Conservation (phyloP, 2,113 vertebrate species). For the Hydrochoerus hydrochaeris region DNA sequence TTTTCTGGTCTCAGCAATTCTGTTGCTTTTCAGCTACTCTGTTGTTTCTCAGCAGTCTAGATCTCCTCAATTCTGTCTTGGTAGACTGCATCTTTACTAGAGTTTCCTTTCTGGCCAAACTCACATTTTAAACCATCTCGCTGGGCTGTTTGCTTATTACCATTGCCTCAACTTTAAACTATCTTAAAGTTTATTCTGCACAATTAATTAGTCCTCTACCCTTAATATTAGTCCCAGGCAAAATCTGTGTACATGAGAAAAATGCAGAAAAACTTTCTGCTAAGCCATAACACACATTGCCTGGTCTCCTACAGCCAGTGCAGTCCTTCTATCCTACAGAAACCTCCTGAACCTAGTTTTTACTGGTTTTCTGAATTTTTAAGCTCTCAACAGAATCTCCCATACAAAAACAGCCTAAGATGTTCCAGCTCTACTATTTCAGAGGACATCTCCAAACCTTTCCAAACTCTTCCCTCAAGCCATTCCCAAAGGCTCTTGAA, state of each 20-base stretch:
- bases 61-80: neutral
- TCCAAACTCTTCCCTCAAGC: neutral
- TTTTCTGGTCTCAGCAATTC: neutral
- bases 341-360: too few relatives aligned
- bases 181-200: neutral
- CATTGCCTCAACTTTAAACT: neutral
- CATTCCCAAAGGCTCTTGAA: neutral
- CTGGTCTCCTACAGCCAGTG: too few relatives aligned
- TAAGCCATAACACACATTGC: too few relatives aligned
- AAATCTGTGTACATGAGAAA: too few relatives aligned
- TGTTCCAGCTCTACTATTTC: too few relatives aligned
- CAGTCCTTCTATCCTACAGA: too few relatives aligned
- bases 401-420: too few relatives aligned
- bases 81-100: neutral
- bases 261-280: too few relatives aligned
- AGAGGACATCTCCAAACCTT: neutral
- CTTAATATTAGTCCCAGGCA: neutral
- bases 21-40: neutral
- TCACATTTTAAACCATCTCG: neutral
- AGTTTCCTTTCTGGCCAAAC: neutral
- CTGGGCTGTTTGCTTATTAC: neutral
- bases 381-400: too few relatives aligned
- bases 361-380: too few relatives aligned
- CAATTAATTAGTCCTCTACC: neutral
- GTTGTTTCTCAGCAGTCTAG: neutral